Conservation (phyloP, 2,113 vertebrate genomes). For the Tragelaphus scriptus region DNA sequence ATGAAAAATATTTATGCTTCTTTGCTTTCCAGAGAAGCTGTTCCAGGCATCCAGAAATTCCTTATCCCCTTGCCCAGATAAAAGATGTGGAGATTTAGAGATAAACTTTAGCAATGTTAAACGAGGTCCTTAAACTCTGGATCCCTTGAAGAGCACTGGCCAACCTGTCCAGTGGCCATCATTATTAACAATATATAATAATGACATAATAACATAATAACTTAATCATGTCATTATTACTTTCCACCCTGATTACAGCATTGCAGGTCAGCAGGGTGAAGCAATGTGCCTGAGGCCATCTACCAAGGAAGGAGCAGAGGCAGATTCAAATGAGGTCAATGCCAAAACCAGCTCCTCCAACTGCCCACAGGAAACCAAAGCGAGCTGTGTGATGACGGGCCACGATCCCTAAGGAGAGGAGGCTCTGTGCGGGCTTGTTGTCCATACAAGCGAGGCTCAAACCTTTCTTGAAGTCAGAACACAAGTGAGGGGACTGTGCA, state of each 20-base stretch:
- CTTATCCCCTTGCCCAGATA: not conserved
- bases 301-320: not conserved
- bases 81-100: not conserved
- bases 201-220: not conserved
- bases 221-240: not conserved
- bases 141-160: not conserved
- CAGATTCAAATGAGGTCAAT: not conserved
- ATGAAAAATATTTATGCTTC: not conserved
- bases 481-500: not conserved
- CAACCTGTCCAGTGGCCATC: not conserved
- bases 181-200: not conserved
- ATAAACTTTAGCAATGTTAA: not conserved
- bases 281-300: not conserved
- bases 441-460: not conserved
- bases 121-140: too few relatives aligned
- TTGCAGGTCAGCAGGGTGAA: not conserved
- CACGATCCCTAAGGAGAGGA: not conserved
- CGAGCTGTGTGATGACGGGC: not conserved
- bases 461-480: not conserved
- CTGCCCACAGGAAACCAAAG: not conserved
- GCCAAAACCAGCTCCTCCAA: not conserved
- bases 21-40: not conserved
- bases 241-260: not conserved
- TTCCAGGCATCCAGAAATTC: not conserved
- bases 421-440: not conserved